Evolutionary conservation across 2,888 invertebrate genomes (phyloP), one percentile per base, ranked within the genome.

Genomic region (Nymphalis c-album): DNA sequence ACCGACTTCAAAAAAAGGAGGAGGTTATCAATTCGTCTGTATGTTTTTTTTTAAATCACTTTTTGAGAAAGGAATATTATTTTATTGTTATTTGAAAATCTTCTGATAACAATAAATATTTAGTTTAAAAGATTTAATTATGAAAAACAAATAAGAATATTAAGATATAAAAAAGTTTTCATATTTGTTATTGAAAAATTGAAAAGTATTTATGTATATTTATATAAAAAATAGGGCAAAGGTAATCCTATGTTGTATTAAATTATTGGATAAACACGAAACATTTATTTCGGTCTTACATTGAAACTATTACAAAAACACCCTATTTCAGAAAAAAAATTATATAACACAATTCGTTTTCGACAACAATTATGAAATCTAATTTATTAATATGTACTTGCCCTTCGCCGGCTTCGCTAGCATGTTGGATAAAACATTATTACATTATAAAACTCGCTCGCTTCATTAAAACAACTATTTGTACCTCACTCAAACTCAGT

Each of bases 401-500:
- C 7, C 18, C 50, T 50, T 47, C 60, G 26, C 46, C 47, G 31
- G 22, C 40, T 22, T 47, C 26, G 50, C 58, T 53, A 31, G 13
- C 62, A 18, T 57, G 66, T 53, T 46, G 60, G 50, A n/a, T 57
- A 45, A 61, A 64, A 61, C 60, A 64, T 64, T 61, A 74, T 74
- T 70, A 70, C 58, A 68, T 71, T 69, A 71, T 67, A 64, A 66
- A 68, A 69, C 64, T 67, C 71, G 61, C 65, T 71, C 70, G 72
- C 68, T 71, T 73, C 70, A 73, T 73, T 73, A 73, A 64, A 63
- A 69, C 68, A 70, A 75, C 71, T 74, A 76, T 76, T 75, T 73
- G 74, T 76, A 64, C 69, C 63, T 67, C 69, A 74, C 75, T 77
- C 78, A 80, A 76, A 67, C 64, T 64, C 73, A 75, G 75, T 81